Evolutionary conservation across 2,797 vertebrate genomes (phyloP).

Genomic region (Microtus agrestis): DNA sequence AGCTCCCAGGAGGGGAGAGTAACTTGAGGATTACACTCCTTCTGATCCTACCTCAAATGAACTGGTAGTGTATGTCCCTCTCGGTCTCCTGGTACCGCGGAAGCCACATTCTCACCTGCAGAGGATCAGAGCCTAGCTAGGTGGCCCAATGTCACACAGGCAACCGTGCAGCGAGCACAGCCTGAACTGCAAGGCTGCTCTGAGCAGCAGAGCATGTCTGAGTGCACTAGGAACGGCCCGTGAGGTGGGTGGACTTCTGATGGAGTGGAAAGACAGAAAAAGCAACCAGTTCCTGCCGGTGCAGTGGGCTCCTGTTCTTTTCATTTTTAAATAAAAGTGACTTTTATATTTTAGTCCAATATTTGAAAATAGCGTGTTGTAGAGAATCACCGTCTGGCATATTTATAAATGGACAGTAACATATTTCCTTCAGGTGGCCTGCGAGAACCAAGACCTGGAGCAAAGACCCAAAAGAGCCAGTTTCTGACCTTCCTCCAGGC

Average conservation of each 20-base stretch:
- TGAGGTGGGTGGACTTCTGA: background rate
- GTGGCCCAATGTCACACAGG: rapidly evolving
- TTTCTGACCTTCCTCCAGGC: background rate
- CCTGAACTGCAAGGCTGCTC: background rate
- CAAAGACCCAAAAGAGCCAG: background rate
- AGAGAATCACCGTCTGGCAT: background rate
- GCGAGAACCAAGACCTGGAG: background rate
- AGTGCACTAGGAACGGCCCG: background rate
- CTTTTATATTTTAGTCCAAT: background rate
- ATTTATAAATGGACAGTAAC: background rate
- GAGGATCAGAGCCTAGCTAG: background rate
- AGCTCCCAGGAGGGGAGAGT: background rate
- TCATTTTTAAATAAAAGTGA: constrained; percentile 21
- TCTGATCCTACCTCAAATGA: background rate
- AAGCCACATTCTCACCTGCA: background rate
- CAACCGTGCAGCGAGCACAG: background rate
- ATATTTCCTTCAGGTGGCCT: background rate
- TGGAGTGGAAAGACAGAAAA: background rate
- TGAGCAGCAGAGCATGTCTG: background rate
- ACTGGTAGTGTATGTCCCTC: background rate
- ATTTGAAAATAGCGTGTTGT: background rate
- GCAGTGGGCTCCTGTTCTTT: background rate
- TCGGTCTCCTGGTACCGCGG: background rate
- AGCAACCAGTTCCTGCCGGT: background rate
- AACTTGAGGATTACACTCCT: background rate